Percentiles rank a stretch among this genome's conserved stretches.
phyloP scores from a whole-genome alignment of 2,113 vertebrate species.

The Paradoxurus hermaphroditus region DNA sequence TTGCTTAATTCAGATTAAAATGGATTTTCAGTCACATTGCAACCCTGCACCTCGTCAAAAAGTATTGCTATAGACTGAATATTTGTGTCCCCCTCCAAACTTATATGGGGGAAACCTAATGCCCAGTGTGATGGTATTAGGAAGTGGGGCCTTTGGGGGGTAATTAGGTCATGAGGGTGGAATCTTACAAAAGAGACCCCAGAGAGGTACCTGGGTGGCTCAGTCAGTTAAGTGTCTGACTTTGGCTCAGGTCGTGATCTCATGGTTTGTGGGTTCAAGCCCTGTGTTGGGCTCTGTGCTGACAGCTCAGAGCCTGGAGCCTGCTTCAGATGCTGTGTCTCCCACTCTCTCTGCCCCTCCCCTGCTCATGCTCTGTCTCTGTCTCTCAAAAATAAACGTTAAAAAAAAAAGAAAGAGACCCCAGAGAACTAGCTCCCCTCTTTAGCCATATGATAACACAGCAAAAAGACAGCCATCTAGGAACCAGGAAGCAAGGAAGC shows the following conservation, averaged over 20 bases:
- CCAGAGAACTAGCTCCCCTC: not conserved
- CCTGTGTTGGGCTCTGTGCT: too few relatives aligned
- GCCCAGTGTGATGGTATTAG: not conserved
- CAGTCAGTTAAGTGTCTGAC: too few relatives aligned
- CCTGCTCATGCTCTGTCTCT: too few relatives aligned
- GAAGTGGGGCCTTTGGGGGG: not conserved
- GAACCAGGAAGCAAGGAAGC: not conserved
- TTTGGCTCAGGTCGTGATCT: too few relatives aligned
- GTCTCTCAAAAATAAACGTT: too few relatives aligned
- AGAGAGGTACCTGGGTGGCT: not conserved
- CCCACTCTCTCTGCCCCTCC: too few relatives aligned
- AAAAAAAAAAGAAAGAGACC: not conserved
- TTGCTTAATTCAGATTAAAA: slow-evolving; percentile 6
- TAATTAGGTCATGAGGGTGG: not conserved
- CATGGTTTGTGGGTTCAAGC: too few relatives aligned
- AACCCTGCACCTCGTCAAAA: not conserved
- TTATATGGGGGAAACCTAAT: not conserved
- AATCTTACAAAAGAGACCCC: not conserved
- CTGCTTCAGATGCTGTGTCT: too few relatives aligned
- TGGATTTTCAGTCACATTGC: slow-evolving; percentile 10
- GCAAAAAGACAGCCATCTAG: not conserved
- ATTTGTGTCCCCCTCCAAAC: not conserved
- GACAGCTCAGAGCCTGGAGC: too few relatives aligned
- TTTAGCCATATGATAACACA: not conserved
- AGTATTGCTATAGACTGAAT: not conserved